A percentile compares a stretch with the other conserved stretches of the same genome.
phyloP scores from a whole-genome alignment of 1,140 invertebrate species.

The Chironomus striatipennis region DNA sequence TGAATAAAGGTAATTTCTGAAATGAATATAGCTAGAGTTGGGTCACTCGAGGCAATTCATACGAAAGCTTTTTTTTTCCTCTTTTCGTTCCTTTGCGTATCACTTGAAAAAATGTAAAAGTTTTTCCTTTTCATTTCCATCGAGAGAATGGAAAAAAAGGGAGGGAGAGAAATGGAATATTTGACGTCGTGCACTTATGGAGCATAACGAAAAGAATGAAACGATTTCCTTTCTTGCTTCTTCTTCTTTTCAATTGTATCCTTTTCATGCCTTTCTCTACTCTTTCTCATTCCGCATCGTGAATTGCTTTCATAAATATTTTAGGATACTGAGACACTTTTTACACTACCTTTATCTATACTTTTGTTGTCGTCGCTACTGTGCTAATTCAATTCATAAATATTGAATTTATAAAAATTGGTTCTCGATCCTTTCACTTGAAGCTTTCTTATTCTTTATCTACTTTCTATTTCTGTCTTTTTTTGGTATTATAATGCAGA shows the following conservation, averaged over 20 bases:
- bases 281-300: neutral
- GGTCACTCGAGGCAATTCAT: neutral
- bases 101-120: neutral
- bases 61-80: neutral
- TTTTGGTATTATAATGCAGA: neutral
- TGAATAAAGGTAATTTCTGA: neutral
- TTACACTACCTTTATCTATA: neutral
- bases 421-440: neutral
- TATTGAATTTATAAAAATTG: slow-evolving; percentile 1
- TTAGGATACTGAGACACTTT: neutral
- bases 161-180: no score
- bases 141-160: no score
- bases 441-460: no score
- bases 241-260: neutral
- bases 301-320: slow-evolving; percentile 6
- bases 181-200: no score
- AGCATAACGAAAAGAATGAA: no score
- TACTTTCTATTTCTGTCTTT: neutral
- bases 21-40: neutral
- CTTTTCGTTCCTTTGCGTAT: neutral
- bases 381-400: neutral
- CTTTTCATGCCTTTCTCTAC: neutral
- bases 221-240: neutral
- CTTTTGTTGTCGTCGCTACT: neutral
- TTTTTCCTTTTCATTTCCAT: no score